Conservation (phyloP, 2,113 vertebrate species). For the Tupaia tana region DNA sequence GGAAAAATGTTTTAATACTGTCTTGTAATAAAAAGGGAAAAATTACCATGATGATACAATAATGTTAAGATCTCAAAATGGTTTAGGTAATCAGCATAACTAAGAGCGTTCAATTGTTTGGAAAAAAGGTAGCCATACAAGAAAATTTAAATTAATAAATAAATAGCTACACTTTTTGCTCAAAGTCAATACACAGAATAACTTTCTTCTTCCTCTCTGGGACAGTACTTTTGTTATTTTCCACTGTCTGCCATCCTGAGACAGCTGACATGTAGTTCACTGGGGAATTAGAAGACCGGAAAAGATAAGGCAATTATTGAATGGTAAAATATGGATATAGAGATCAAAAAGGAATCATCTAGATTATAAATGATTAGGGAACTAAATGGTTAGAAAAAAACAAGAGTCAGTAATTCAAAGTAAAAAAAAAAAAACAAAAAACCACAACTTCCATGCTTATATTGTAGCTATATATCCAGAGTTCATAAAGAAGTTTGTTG, state of each 20-base stretch:
- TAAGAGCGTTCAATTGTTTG: neutral
- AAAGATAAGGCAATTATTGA: neutral
- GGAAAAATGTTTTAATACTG: constrained; percentile 8
- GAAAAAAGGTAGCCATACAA: neutral
- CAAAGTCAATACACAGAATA: neutral
- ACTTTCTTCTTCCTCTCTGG: neutral
- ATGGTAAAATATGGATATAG: neutral
- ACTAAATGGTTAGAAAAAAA: neutral
- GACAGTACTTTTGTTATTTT: neutral
- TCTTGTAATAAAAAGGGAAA: neutral
- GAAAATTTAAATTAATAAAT: neutral
- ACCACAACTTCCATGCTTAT: neutral
- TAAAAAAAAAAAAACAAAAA: neutral
- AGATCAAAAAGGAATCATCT: neutral
- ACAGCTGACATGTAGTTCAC: neutral
- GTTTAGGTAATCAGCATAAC: neutral
- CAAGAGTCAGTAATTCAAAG: neutral
- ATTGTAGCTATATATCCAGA: neutral
- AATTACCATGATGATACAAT: neutral
- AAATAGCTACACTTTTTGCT: neutral
- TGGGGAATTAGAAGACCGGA: neutral
- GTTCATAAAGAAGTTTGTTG: neutral
- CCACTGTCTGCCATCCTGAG: neutral
- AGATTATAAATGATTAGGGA: neutral
- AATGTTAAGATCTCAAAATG: neutral